Conservation (phyloP, 2,888 invertebrate species). For the Anarsia innoxiella region DNA sequence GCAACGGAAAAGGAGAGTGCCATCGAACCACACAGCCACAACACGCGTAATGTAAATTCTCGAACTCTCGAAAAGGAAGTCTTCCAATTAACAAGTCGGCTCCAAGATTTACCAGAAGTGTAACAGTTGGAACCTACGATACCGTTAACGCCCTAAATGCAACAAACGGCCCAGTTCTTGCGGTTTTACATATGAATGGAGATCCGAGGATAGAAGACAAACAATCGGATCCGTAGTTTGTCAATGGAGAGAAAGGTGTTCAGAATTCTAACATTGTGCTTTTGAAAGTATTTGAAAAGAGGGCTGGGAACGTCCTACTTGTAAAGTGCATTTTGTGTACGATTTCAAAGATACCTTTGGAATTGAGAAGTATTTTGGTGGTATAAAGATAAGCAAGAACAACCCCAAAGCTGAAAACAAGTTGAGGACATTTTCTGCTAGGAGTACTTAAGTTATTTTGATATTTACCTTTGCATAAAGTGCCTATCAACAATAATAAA, state of each 20-base stretch:
- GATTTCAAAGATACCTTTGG: too few species aligned
- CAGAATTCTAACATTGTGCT: conserved; percentile 1
- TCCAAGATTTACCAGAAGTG: too few species aligned
- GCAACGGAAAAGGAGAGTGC: conserved; percentile 11
- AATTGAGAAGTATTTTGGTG: too few species aligned
- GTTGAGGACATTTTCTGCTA: too few species aligned
- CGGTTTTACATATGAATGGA: conserved; percentile 52
- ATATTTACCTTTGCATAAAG: too few species aligned
- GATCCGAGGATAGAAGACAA: conserved; percentile 26
- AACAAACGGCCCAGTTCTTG: conserved; percentile 44
- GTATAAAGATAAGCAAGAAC: too few species aligned
- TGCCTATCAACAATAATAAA: too few species aligned
- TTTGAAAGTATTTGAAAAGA: conserved; percentile 4
- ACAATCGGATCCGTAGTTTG: conserved; percentile 18
- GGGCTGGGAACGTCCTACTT: too few species aligned
- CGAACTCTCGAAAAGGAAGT: conserved; percentile 9
- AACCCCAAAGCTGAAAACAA: too few species aligned
- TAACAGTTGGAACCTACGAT: conserved; percentile 34
- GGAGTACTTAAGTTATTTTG: too few species aligned
- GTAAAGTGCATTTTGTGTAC: too few species aligned
- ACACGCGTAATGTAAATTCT: conserved; percentile 10
- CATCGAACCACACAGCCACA: too few species aligned
- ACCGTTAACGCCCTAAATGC: conserved; percentile 57
- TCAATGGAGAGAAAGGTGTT: conserved; percentile 16
- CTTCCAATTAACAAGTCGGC: conserved; percentile 12